Conservation (phyloP, 2,113 vertebrate genomes). For the Mirza zaza region DNA sequence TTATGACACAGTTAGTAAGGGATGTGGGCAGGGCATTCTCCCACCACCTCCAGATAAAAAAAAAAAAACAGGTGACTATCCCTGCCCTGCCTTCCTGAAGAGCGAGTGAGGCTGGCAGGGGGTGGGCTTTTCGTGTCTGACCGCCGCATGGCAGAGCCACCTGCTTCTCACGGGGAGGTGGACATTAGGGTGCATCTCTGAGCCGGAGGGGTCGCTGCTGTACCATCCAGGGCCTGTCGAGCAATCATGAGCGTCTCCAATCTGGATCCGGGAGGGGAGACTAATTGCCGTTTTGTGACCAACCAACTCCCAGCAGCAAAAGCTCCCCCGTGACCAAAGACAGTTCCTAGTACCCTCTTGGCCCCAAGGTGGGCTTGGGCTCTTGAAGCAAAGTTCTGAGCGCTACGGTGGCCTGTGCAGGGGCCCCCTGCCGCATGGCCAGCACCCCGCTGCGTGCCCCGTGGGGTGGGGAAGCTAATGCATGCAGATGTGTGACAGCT, state of each 20-base stretch:
- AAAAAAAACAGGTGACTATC: neutral
- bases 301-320: neutral
- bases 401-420: neutral
- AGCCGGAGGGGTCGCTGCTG: neutral
- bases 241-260: neutral
- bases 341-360: neutral
- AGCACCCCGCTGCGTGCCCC: neutral
- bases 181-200: neutral
- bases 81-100: neutral
- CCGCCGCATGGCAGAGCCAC: neutral
- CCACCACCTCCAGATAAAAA: neutral
- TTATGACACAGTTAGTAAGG: neutral
- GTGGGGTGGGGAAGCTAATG: constrained; percentile 70
- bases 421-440: neutral
- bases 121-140: neutral
- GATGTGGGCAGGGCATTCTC: neutral
- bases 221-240: neutral
- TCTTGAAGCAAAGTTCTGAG: neutral
- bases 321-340: neutral
- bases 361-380: neutral
- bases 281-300: neutral
- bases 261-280: neutral
- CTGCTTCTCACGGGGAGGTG: neutral
- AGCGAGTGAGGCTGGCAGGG: rapidly evolving
- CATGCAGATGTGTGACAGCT: constrained; percentile 82